phyloP scores from a whole-genome alignment of 2,888 invertebrate genomes.

The Atethmia centrago region DNA sequence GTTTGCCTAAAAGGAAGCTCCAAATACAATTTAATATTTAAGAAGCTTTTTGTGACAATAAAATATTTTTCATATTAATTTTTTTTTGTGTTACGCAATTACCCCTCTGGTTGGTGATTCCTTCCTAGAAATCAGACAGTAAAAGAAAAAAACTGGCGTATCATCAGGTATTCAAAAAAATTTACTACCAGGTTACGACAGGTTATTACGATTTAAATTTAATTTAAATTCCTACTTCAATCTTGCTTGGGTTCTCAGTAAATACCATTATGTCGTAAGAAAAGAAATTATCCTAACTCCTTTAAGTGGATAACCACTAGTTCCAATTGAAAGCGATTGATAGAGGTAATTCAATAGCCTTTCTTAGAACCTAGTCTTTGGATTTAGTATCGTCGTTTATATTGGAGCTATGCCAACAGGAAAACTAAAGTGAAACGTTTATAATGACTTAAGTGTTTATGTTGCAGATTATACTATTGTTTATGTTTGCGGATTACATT shows the following conservation, averaged over 20 bases:
- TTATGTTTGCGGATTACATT: background rate
- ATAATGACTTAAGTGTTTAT: constrained; percentile 51
- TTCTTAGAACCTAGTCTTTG: constrained; percentile 62
- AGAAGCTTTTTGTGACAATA: too few species aligned
- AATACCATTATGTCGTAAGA: constrained; percentile 27
- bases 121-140: background rate
- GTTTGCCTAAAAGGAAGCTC: too few species aligned
- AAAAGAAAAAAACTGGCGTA: background rate
- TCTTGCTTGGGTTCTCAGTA: background rate
- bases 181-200: too few species aligned
- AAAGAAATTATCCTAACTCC: constrained; percentile 29
- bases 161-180: background rate
- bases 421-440: constrained; percentile 58
- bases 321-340: constrained; percentile 59
- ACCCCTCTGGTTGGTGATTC: too few species aligned
- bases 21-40: too few species aligned
- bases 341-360: constrained; percentile 45
- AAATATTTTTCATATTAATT: too few species aligned
- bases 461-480: background rate
- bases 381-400: constrained; percentile 51
- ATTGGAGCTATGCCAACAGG: constrained; percentile 70
- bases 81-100: too few species aligned
- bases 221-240: constrained; percentile 1
- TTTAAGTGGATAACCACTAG: constrained; percentile 49
- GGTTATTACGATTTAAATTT: background rate